These are phyloP conservation scores for Euclidia mi DNA, from an alignment of 2,888 invertebrate genomes.

Conservation along the genomic window DNA sequence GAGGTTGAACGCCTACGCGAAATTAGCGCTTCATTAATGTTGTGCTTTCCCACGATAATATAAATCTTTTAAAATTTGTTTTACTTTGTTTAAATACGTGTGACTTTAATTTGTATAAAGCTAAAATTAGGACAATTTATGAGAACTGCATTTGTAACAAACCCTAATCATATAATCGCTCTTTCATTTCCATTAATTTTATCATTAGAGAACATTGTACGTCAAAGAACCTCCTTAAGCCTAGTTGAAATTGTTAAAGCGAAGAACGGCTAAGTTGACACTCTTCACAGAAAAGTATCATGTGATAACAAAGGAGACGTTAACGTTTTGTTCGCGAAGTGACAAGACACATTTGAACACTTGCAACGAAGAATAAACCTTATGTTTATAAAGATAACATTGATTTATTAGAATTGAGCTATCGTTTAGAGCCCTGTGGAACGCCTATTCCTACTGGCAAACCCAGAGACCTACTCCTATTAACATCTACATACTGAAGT, in stretches of 20 bases:
- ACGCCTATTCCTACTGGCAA: no score
- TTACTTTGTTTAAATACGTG: neutral
- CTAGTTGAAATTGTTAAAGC: neutral
- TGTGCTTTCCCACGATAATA: neutral
- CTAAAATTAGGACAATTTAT: neutral
- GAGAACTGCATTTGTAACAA: neutral
- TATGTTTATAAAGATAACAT: neutral
- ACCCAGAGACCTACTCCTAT: no score
- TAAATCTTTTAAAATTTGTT: neutral
- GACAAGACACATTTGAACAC: neutral
- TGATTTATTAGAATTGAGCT: neutral
- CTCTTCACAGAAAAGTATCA: constrained; percentile 18
- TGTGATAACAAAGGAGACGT: constrained; percentile 29
- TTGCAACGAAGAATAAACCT: neutral
- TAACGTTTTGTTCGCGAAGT: constrained; percentile 30
- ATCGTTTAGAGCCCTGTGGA: no score
- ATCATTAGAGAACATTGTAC: neutral
- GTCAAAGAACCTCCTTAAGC: neutral
- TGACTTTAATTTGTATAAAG: neutral
- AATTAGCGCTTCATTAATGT: constrained; percentile 1
- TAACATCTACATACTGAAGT: no score
- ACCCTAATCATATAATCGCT: neutral
- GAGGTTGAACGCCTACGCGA: neutral
- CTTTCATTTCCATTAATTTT: neutral
- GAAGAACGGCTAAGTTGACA: constrained; percentile 4